These are phyloP conservation scores for Leptinotarsa tumamoca DNA, from an alignment of 2,888 invertebrate genomes.

Conservation along the genomic window DNA sequence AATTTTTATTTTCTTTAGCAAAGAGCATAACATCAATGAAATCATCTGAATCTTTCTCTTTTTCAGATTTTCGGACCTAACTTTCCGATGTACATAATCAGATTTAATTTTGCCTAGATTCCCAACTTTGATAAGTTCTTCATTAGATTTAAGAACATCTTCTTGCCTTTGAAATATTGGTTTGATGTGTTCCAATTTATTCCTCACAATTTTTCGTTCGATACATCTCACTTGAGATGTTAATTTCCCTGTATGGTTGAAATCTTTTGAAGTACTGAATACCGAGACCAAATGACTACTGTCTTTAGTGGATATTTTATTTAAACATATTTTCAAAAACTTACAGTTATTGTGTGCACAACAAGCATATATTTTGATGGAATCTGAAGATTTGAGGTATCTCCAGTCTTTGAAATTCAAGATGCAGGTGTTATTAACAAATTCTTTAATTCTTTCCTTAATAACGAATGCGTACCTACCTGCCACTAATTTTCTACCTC, in stretches of 20 bases:
- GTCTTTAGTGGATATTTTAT: background rate
- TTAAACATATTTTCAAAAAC: constrained; percentile 12
- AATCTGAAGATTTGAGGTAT: constrained; percentile 5
- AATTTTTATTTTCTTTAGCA: constrained; percentile 10
- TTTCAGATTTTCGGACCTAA: constrained; percentile 26
- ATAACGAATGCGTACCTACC: constrained; percentile 11
- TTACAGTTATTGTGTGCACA: constrained; percentile 23
- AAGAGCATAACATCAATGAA: constrained; percentile 23
- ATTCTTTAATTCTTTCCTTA: background rate
- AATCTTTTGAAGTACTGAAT: constrained; percentile 19
- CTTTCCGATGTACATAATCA: constrained; percentile 24
- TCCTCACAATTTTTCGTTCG: constrained; percentile 11
- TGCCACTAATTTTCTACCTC: background rate
- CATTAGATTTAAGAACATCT: constrained; percentile 3
- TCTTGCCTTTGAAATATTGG: constrained; percentile 19
- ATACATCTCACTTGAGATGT: constrained; percentile 18
- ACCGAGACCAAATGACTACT: constrained; percentile 7
- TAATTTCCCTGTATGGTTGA: background rate
- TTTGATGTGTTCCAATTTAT: constrained; percentile 15
- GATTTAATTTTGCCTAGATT: constrained; percentile 24
- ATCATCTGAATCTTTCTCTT: constrained; percentile 23
- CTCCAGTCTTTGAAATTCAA: constrained; percentile 17
- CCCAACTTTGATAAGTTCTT: constrained; percentile 3
- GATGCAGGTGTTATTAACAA: constrained; percentile 12
- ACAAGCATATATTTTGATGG: constrained; percentile 25